Conservation (phyloP, 2,113 vertebrate species). For the Indicator indicator region DNA sequence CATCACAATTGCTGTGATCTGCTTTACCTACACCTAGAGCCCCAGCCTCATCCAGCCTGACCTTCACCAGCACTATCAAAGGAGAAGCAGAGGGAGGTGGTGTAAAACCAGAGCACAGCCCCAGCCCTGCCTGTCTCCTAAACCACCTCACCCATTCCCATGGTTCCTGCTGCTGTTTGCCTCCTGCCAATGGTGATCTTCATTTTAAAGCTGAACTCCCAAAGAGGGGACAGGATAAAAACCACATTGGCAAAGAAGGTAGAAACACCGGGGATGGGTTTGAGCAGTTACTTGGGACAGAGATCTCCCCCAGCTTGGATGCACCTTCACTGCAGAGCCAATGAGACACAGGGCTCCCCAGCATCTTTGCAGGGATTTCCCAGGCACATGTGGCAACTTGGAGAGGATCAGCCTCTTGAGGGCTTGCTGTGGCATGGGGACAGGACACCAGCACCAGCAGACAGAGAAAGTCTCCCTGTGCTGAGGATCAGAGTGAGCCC, state of each 20-base stretch:
- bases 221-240: background rate
- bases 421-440: background rate
- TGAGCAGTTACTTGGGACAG: accelerated
- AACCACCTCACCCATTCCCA: background rate
- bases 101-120: background rate
- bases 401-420: background rate
- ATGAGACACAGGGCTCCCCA: accelerated
- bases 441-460: background rate
- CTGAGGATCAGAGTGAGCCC: background rate
- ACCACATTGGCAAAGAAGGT: accelerated
- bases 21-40: background rate
- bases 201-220: background rate
- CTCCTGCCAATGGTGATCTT: background rate
- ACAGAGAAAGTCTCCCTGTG: background rate
- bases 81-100: background rate
- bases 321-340: background rate
- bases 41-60: background rate
- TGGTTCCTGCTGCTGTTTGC: background rate
- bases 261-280: background rate
- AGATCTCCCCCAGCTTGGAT: background rate
- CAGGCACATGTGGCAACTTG: accelerated
- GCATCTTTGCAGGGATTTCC: background rate
- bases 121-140: background rate
- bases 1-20: background rate
- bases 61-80: background rate